Evolutionary conservation across 2,797 vertebrate genomes (phyloP).

Genomic region (Dermochelys coriacea): DNA sequence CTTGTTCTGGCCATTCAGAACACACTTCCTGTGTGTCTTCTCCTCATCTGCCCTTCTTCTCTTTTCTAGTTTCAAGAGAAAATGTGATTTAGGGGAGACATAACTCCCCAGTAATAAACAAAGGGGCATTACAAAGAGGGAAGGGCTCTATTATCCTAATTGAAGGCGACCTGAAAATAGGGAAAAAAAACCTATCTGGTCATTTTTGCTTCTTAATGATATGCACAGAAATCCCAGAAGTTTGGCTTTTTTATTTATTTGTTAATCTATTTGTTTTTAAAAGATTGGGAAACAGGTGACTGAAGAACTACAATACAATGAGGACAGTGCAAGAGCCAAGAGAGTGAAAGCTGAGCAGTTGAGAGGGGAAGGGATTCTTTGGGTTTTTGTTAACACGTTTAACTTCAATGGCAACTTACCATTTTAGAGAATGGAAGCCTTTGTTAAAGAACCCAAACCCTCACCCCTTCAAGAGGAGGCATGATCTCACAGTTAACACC

Average conservation of each 20-base stretch:
- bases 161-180: neutral
- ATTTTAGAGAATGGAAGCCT: neutral
- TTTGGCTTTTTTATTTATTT: no score
- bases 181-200: neutral
- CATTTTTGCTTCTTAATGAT: neutral
- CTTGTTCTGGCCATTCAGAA: neutral
- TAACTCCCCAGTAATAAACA: neutral
- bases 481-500: neutral
- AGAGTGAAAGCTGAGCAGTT: neutral
- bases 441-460: neutral
- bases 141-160: neutral
- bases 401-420: neutral
- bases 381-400: neutral
- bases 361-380: neutral
- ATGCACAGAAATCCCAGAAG: neutral
- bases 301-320: neutral
- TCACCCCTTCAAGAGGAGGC: neutral
- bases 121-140: neutral
- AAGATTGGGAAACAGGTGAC: neutral
- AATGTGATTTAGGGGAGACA: neutral
- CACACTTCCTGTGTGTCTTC: neutral
- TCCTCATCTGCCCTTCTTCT: neutral
- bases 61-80: neutral
- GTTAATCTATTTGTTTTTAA: neutral
- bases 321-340: neutral